Percentiles rank a stretch among this genome's conserved stretches.
Evolutionary conservation across 2,888 invertebrate genomes (phyloP).

Genomic region (Perithous albicinctus): DNA sequence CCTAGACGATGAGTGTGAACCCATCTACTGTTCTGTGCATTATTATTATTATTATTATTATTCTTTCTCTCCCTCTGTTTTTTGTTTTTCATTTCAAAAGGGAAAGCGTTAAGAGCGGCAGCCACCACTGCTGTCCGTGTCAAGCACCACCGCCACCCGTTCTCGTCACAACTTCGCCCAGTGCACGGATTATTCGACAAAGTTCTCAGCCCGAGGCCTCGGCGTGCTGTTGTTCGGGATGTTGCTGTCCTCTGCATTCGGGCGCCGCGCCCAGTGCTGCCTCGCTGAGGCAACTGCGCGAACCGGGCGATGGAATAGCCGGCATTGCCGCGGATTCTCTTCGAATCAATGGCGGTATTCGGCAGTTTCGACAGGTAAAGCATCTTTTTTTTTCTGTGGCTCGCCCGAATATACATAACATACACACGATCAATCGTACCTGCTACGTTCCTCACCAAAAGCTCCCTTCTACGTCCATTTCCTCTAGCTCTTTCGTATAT

Average conservation of each 20-base stretch:
- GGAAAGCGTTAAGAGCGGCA: constrained; percentile 83
- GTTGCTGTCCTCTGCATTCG: constrained; percentile 85
- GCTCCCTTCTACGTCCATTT: neutral
- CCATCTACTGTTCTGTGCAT: neutral
- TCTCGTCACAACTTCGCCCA: constrained; percentile 89
- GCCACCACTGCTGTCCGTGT: constrained; percentile 87
- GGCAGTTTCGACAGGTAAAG: constrained; percentile 97
- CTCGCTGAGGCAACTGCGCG: constrained; percentile 93
- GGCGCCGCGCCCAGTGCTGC: constrained; percentile 90
- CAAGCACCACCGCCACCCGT: constrained; percentile 90
- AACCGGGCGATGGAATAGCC: constrained; percentile 94
- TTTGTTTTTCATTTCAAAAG: constrained; percentile 72
- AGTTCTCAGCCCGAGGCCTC: constrained; percentile 94
- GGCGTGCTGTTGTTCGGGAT: constrained; percentile 84
- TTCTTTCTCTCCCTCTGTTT: constrained; percentile 26
- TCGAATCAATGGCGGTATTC: constrained; percentile 97
- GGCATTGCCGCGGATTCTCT: constrained; percentile 98
- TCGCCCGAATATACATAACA: constrained; percentile 11
- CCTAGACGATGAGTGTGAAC: neutral
- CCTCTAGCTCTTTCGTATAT: constrained; percentile 27
- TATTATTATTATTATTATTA: no score
- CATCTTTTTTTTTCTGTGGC: neutral
- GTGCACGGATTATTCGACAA: constrained; percentile 93
- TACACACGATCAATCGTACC: constrained; percentile 11
- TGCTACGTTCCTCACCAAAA: constrained; percentile 18